These are phyloP conservation scores for Nomada lathburiana DNA, from an alignment of 2,888 invertebrate species.

Conservation along the genomic window DNA sequence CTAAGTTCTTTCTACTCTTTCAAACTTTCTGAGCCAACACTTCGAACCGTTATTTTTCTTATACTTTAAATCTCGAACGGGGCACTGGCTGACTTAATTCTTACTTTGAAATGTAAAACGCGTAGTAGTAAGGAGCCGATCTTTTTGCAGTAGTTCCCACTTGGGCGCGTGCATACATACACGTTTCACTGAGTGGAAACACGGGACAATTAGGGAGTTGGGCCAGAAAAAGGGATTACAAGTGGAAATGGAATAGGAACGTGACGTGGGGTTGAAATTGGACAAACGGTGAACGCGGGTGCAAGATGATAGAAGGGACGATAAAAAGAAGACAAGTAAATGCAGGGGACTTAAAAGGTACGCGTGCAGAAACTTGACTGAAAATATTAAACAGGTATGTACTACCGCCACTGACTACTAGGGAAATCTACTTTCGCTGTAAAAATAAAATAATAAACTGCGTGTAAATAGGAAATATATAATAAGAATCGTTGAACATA, in stretches of 20 bases:
- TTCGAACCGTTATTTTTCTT: background rate
- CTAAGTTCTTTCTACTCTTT: too few species aligned
- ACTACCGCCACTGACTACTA: too few species aligned
- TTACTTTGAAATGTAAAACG: constrained; percentile 31
- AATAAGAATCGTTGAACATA: too few species aligned
- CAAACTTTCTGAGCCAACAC: background rate
- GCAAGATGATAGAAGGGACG: constrained; percentile 11
- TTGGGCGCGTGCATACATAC: constrained; percentile 11
- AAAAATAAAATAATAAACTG: too few species aligned
- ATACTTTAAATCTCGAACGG: background rate
- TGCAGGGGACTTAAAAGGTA: background rate
- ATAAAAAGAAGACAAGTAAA: background rate
- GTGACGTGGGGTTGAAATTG: constrained; percentile 37
- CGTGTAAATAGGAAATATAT: too few species aligned
- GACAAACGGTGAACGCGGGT: constrained; percentile 19
- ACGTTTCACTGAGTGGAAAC: constrained; percentile 16
- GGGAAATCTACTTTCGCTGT: too few species aligned
- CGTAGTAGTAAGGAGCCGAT: constrained; percentile 31
- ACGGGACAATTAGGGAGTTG: constrained; percentile 51
- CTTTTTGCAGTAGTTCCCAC: constrained; percentile 43
- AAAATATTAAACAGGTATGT: background rate
- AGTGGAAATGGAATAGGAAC: constrained; percentile 39
- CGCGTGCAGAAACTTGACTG: background rate
- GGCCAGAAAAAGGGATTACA: constrained; percentile 46
- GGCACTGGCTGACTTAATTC: constrained; percentile 24